A percentile compares a stretch with the other conserved stretches of the same genome.
Evolutionary conservation across 2,113 vertebrate genomes (phyloP).

Genomic region (Thinocorus orbignyianus): DNA sequence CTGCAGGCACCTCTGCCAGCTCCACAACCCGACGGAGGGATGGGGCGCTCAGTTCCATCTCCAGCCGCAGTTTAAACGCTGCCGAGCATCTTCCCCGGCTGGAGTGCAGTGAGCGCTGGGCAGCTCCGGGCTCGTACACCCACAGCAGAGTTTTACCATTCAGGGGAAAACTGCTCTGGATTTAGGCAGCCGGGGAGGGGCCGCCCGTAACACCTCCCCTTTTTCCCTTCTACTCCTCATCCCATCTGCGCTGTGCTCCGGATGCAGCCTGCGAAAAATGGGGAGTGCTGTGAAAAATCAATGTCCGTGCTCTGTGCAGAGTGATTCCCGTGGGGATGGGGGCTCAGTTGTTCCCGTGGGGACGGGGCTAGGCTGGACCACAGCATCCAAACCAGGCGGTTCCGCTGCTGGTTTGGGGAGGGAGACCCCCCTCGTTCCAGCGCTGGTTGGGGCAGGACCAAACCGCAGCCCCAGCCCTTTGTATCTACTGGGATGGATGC

Average conservation of each 20-base stretch:
- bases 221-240: background rate
- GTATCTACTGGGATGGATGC: rapidly evolving
- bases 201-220: rapidly evolving
- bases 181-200: background rate
- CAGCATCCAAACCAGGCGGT: rapidly evolving
- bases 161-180: background rate
- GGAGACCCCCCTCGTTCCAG: background rate
- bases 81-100: rapidly evolving
- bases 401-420: rapidly evolving
- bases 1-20: background rate
- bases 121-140: rapidly evolving
- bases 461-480: background rate
- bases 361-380: background rate
- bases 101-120: rapidly evolving
- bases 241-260: rapidly evolving
- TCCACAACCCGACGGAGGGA: background rate
- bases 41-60: background rate
- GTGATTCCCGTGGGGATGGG: background rate
- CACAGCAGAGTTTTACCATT: background rate
- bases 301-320: rapidly evolving
- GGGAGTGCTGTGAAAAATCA: background rate
- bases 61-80: rapidly evolving
- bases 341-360: background rate
- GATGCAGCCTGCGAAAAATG: rapidly evolving
- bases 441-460: background rate